Evolutionary conservation across 2,888 invertebrate species (phyloP).

Genomic region (Thysanoteuthis rhombus): DNA sequence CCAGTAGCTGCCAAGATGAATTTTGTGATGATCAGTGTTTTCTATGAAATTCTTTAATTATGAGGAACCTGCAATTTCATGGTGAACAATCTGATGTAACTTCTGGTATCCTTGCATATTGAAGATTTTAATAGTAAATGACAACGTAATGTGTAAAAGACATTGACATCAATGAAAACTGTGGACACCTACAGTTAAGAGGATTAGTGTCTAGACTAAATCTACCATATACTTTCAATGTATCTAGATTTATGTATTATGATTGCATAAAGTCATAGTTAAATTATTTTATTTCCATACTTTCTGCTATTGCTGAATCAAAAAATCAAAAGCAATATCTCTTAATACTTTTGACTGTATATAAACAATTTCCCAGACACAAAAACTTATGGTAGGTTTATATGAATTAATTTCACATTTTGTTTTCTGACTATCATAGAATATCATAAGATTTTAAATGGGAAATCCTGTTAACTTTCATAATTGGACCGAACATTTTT

Average conservation of each 20-base stretch:
- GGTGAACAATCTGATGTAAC: not conserved
- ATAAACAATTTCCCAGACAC: not conserved
- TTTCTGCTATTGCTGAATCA: not conserved
- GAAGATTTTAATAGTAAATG: too few relatives aligned
- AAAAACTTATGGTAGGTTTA: not conserved
- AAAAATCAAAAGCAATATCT: not conserved
- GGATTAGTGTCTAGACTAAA: too few relatives aligned
- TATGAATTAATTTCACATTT: not conserved
- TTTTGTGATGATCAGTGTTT: not conserved
- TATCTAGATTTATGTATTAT: too few relatives aligned
- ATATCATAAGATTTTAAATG: too few relatives aligned
- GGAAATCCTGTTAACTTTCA: too few relatives aligned
- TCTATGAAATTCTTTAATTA: not conserved
- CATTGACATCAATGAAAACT: too few relatives aligned
- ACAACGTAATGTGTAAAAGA: too few relatives aligned
- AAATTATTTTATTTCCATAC: not conserved
- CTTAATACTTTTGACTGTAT: not conserved
- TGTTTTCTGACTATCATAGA: not conserved
- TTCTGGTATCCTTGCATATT: not conserved
- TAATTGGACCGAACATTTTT: too few relatives aligned
- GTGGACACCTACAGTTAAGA: too few relatives aligned
- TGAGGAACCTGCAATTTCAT: not conserved
- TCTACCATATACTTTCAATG: too few relatives aligned
- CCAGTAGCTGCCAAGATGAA: not conserved
- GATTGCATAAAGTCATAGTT: too few relatives aligned